Evolutionary conservation across 2,113 vertebrate genomes (phyloP), one percentile per base, ranked within the genome.

Genomic region (Paratilapia polleni): DNA sequence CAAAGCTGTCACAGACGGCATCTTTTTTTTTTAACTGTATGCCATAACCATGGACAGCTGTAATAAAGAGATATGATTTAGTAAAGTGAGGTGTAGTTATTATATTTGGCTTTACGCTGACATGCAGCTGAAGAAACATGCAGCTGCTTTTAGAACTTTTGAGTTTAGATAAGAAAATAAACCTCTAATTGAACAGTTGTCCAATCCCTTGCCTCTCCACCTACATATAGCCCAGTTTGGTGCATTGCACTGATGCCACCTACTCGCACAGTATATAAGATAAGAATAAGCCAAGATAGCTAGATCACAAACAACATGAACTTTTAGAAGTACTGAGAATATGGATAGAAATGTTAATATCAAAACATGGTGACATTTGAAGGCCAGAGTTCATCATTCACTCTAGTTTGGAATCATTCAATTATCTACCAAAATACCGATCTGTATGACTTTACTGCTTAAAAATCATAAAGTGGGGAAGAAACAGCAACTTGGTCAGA

Each of bases 401-500:
- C 52, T 64, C 20, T 31, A 57, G 14, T 34, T 63, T 76, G 3
- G 17, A 80, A 20, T 58, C 36, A 1, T 77, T 43, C 14, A 6
- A 61, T 47, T 56, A 49, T 66, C 28, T 22, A 54, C 13, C 49
- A 73, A 54, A 73, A 73, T 31, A 52, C 19, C 47, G 17, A 73
- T 8, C 17, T 31, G 68, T 47, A 31, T 52, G 66, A 73, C 66
- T 28, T n/a, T 11, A 54, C 26, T 28, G 15, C 41, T 73, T 52
- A 73, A 14, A 77, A 81, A 64, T 12, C 1, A 2, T 14, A 57
- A 17, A 36, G 7, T 2, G 13, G 26, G 17, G 24, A 73, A 64
- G 11, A 77, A 57, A 19, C 10, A 31, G 43, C 34, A n/a, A 49
- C 57, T 68, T 57, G 4, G 34, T 6, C 4, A 31, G 82, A 99